Evolutionary conservation across 2,113 vertebrate species (phyloP).

Genomic region (Falcunculus frontatus): DNA sequence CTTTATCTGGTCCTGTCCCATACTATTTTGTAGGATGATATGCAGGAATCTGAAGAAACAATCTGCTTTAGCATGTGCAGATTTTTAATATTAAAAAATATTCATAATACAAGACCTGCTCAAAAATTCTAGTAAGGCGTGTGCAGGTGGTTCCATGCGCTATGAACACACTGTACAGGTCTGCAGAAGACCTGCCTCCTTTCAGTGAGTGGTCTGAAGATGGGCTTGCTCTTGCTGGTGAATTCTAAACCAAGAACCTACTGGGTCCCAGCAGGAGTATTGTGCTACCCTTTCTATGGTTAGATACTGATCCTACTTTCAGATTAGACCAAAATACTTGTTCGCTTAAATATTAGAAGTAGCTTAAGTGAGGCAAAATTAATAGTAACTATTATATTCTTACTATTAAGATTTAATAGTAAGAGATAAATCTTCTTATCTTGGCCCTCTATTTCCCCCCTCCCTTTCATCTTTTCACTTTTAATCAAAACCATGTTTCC

Average conservation of each 20-base stretch:
- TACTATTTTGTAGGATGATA: background rate
- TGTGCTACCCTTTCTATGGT: background rate
- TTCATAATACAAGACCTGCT: background rate
- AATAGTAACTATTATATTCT: background rate
- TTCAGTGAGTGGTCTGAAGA: background rate
- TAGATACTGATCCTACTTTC: background rate
- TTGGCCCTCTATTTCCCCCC: accelerated
- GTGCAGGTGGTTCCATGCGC: background rate
- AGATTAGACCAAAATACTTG: background rate
- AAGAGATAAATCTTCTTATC: background rate
- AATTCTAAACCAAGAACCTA: background rate
- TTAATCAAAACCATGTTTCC: background rate
- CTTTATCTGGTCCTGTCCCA: background rate
- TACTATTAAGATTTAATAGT: background rate
- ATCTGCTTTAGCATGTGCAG: background rate
- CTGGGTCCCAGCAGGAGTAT: background rate
- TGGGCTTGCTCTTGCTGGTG: background rate
- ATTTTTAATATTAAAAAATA: background rate
- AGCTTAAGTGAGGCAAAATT: background rate
- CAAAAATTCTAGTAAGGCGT: background rate
- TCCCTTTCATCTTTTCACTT: background rate
- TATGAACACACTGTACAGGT: no score
- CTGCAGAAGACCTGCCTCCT: background rate
- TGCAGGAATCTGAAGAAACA: background rate
- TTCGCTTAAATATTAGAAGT: background rate